A percentile compares a stretch with the other conserved stretches of the same genome.
phyloP scores from a whole-genome alignment of 2,797 vertebrate species.

The Spondyliosoma cantharus region DNA sequence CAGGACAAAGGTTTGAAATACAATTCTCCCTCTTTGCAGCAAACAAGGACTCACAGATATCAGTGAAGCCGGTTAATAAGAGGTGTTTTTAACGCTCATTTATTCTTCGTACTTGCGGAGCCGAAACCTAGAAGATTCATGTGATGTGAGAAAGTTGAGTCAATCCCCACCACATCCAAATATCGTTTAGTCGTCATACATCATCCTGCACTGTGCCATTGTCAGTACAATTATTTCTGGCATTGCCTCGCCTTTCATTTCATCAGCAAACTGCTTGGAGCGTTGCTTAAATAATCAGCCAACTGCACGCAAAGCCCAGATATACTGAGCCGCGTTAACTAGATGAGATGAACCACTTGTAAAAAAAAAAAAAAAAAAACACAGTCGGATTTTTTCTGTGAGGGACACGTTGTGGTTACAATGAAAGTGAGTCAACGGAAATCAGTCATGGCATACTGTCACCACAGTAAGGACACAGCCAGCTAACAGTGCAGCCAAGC shows the following conservation, averaged over 20 bases:
- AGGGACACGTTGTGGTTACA: constrained; percentile 77
- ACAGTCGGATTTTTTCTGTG: constrained; percentile 54
- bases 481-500: constrained; percentile 81
- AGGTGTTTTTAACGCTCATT: constrained; percentile 41
- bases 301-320: constrained; percentile 73
- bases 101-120: constrained; percentile 34
- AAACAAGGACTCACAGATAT: constrained; percentile 48
- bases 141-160: constrained; percentile 52
- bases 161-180: constrained; percentile 56
- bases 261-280: constrained; percentile 74
- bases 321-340: constrained; percentile 65
- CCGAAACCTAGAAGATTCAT: constrained; percentile 32
- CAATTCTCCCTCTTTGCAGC: constrained; percentile 32
- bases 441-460: constrained; percentile 83
- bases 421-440: constrained; percentile 82
- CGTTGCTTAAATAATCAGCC: constrained; percentile 75
- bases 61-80: constrained; percentile 47
- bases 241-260: constrained; percentile 68
- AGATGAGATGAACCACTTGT: constrained; percentile 78
- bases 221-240: constrained; percentile 66
- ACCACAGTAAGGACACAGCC: constrained; percentile 79
- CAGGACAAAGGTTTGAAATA: constrained; percentile 67
- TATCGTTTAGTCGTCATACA: constrained; percentile 68
- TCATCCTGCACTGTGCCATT: constrained; percentile 64
- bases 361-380: constrained; percentile 64